phyloP scores from a whole-genome alignment of 2,888 invertebrate species.

The Apotomis betuletana region DNA sequence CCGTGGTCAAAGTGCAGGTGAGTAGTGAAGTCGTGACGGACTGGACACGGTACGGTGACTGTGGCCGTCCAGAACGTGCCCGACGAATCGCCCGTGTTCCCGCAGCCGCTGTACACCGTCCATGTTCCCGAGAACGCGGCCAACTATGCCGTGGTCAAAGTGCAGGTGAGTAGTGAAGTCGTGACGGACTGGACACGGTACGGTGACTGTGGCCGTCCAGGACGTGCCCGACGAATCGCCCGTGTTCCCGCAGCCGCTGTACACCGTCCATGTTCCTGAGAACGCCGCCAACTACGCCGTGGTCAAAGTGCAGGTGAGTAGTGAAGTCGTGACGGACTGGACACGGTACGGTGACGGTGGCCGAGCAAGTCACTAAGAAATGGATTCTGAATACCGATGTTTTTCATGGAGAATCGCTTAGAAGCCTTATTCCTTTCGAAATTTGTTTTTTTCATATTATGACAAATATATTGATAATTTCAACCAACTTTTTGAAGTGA shows the following conservation, averaged over 20 bases:
- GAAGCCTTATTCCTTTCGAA: too few relatives aligned
- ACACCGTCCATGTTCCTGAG: constrained; percentile 93
- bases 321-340: too few relatives aligned
- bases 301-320: constrained; percentile 85
- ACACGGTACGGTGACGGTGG: too few relatives aligned
- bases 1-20: constrained; percentile 90
- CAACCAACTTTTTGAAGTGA: too few relatives aligned
- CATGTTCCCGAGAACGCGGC: constrained; percentile 93
- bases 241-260: constrained; percentile 87
- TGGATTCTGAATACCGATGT: too few relatives aligned
- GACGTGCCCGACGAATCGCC: constrained; percentile 71
- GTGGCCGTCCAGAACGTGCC: constrained; percentile 78
- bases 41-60: too few relatives aligned
- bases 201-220: constrained; percentile 55
- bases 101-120: constrained; percentile 88
- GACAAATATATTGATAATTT: too few relatives aligned
- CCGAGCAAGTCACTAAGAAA: too few relatives aligned
- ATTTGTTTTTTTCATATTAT: too few relatives aligned
- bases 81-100: constrained; percentile 79
- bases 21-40: too few relatives aligned
- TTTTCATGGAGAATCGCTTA: too few relatives aligned
- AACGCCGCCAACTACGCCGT: constrained; percentile 91
- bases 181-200: too few relatives aligned
- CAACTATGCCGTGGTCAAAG: constrained; percentile 90
- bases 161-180: constrained; percentile 65